A percentile compares a stretch with the other conserved stretches of the same genome.
Evolutionary conservation across 2,113 vertebrate genomes (phyloP).

Genomic region (Hipposideros armiger): DNA sequence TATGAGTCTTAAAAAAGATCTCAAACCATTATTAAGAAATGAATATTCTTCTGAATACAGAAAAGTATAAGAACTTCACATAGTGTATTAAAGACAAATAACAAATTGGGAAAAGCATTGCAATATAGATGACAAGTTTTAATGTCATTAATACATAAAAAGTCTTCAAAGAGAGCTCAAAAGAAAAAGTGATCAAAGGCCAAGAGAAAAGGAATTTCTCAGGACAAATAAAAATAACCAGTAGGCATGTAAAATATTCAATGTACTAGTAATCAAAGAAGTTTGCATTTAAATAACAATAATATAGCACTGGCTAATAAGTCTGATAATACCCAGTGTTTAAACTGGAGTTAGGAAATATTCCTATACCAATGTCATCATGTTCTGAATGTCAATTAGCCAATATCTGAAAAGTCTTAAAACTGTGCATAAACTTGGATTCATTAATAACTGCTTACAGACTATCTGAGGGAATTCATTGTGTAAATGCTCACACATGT

Average conservation of each 20-base stretch:
- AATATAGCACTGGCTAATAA: neutral
- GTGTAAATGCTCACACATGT: neutral
- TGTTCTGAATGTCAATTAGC: neutral
- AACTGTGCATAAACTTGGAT: neutral
- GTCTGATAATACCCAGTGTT: neutral
- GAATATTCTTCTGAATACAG: neutral
- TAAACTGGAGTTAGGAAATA: neutral
- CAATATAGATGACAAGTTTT: conserved; percentile 8
- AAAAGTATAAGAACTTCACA: neutral
- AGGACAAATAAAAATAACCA: neutral
- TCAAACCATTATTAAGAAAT: neutral
- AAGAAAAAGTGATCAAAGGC: neutral
- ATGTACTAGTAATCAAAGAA: neutral
- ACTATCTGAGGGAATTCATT: conserved; percentile 23
- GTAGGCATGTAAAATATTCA: neutral
- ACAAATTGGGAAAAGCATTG: neutral
- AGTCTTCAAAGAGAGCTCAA: neutral
- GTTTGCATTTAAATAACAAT: conserved; percentile 21
- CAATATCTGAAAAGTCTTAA: neutral
- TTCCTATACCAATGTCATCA: neutral
- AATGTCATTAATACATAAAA: conserved; percentile 8
- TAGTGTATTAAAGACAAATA: neutral
- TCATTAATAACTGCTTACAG: neutral
- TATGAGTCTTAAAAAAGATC: neutral
- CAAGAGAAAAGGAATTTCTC: conserved; percentile 34